A percentile compares a stretch with the other conserved stretches of the same genome.
Conservation (phyloP, 2,888 invertebrate genomes). For the Deilephila elpenor region DNA sequence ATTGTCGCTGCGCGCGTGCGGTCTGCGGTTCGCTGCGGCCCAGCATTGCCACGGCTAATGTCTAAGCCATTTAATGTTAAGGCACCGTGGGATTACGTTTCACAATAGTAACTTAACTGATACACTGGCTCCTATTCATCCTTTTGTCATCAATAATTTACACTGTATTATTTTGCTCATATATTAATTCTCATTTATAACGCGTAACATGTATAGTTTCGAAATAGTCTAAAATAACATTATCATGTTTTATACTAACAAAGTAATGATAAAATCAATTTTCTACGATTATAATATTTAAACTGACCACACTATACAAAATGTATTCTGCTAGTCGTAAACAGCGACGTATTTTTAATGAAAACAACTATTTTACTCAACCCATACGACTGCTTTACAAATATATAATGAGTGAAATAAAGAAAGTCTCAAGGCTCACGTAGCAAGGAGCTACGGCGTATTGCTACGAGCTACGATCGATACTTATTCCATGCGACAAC, state of each 20-base stretch:
- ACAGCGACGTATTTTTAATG: too few species aligned
- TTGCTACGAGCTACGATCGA: slow-evolving; percentile 75
- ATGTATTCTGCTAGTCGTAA: too few species aligned
- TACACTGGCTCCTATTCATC: neutral
- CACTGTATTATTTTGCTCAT: neutral
- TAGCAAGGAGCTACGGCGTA: slow-evolving; percentile 67
- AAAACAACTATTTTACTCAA: neutral
- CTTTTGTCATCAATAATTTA: neutral
- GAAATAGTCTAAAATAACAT: too few species aligned
- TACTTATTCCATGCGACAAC: slow-evolving; percentile 76
- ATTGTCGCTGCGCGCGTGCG: slow-evolving; percentile 79
- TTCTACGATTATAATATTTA: too few species aligned
- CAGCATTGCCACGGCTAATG: slow-evolving; percentile 45
- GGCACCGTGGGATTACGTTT: slow-evolving; percentile 42
- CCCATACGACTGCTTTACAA: neutral
- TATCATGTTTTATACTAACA: too few species aligned
- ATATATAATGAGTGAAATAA: slow-evolving; percentile 40
- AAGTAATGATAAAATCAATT: too few species aligned
- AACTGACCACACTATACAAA: too few species aligned
- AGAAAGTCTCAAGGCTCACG: slow-evolving; percentile 61
- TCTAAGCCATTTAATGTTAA: slow-evolving; percentile 45
- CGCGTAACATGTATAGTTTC: too few species aligned
- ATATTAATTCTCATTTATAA: too few species aligned
- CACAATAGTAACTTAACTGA: slow-evolving; percentile 29
- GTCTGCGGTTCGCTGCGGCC: slow-evolving; percentile 65